These are phyloP conservation scores for Tragelaphus imberbis DNA, from an alignment of 2,113 vertebrate genomes.

Conservation along the genomic window DNA sequence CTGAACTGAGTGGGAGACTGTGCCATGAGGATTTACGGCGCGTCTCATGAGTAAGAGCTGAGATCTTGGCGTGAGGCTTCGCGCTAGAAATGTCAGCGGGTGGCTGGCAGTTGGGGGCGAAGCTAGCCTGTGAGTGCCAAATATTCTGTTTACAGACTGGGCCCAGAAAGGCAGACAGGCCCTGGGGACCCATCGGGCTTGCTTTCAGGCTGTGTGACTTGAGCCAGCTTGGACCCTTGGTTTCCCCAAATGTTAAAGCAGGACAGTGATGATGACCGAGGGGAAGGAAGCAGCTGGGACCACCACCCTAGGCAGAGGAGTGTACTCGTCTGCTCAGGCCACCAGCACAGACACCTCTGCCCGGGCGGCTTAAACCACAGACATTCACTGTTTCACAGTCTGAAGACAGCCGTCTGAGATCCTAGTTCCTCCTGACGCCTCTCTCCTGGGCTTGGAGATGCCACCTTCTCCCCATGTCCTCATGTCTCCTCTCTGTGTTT, in stretches of 20 bases:
- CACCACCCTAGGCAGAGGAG: fast-evolving
- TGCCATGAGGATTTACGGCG: neutral
- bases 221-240: neutral
- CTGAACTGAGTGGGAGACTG: neutral
- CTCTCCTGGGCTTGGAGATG: neutral
- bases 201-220: neutral
- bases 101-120: fast-evolving
- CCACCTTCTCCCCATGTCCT: neutral
- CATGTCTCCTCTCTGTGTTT: neutral
- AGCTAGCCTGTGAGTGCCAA: fast-evolving
- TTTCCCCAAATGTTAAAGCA: neutral
- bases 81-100: neutral
- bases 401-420: neutral
- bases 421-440: neutral
- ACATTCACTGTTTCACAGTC: too few relatives aligned
- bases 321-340: fast-evolving
- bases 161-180: neutral
- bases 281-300: too few relatives aligned
- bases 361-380: fast-evolving
- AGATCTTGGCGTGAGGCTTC: neutral
- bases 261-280: neutral
- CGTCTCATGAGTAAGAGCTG: neutral
- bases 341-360: fast-evolving
- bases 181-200: neutral
- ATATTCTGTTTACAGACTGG: fast-evolving